phyloP scores from a whole-genome alignment of 2,797 vertebrate genomes.

The Dallia pectoralis region DNA sequence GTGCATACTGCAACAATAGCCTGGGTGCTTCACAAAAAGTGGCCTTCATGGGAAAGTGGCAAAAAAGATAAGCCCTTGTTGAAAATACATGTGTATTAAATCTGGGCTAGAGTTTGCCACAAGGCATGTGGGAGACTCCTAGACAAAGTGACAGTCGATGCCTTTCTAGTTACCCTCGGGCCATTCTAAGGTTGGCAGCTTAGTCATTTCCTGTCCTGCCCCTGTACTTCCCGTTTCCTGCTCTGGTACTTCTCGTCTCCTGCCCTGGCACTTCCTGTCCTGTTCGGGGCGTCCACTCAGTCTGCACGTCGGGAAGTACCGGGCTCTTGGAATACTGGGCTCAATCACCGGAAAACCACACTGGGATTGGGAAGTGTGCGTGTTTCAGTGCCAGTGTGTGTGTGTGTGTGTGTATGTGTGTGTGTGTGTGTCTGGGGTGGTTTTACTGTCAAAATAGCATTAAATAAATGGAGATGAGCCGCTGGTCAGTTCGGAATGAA shows the following conservation, averaged over 20 bases:
- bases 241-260: constrained; percentile 61
- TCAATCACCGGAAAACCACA: constrained; percentile 59
- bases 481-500: background rate
- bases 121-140: no score
- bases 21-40: no score
- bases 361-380: constrained; percentile 2
- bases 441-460: background rate
- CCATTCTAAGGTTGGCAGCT: constrained; percentile 58
- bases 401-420: constrained; percentile 1
- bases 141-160: no score
- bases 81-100: no score
- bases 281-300: constrained; percentile 39
- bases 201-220: constrained; percentile 54
- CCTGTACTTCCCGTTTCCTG: constrained; percentile 66
- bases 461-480: background rate
- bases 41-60: no score
- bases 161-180: no score
- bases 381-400: constrained; percentile 4
- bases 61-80: no score
- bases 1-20: no score
- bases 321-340: constrained; percentile 43
- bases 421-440: constrained; percentile 3
- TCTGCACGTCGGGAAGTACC: constrained; percentile 2
- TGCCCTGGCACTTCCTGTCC: constrained; percentile 41
- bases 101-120: no score